Base-by-base conservation (phyloP, 2,113 vertebrate genomes). In the Ctenomys sociabilis region DNA sequence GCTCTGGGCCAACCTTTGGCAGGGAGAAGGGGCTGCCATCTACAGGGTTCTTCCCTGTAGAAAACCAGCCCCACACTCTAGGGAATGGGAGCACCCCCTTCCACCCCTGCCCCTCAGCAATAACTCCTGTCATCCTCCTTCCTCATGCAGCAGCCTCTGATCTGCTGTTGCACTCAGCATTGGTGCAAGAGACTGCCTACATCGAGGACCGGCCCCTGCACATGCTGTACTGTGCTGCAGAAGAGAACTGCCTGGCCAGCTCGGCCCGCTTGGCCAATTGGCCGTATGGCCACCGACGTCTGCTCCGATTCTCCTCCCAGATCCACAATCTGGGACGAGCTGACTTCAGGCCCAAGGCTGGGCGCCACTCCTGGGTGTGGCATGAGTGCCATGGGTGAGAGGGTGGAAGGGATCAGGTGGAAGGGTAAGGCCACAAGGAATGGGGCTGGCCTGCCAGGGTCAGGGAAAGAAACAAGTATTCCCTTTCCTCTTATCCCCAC, bases 361-460 rank as follows among this genome's bases (percentile, higher is more conserved):
- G 99, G 0, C 98, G 99, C 24, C 99, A 99, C 98, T 99, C 99
- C 43, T 99, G 99, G 99, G 99, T 99, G 94, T 99, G 99, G 99
- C 99, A 99, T 0, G 99, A 99, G 82, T 99, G 99, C 85, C 99
- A 99, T 12, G 99, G 99, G 99, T 99, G 98, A 77, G 97, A 88
- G 54, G 86, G 73, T 30, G 45, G 54, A 75, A 12, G 72, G 90
- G 85, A 57, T 37, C 35, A 30, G 40, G 37, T 37, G 40, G 75
- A 85, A 94, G 40, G 88, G 57, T 57, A 73, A 84, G 66, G 45
- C 70, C 52, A 19, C 11, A 2, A 19, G 86, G 49, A 32, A 17
- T 8, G 22, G 63, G 85, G 45, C 40, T 66, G 32, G 63, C 63
- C 57, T 80, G 83, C 57, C 12, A n/a, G 52, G 6, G 35, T 37